phyloP scores from a whole-genome alignment of 2,113 vertebrate species.

The Daboia siamensis region DNA sequence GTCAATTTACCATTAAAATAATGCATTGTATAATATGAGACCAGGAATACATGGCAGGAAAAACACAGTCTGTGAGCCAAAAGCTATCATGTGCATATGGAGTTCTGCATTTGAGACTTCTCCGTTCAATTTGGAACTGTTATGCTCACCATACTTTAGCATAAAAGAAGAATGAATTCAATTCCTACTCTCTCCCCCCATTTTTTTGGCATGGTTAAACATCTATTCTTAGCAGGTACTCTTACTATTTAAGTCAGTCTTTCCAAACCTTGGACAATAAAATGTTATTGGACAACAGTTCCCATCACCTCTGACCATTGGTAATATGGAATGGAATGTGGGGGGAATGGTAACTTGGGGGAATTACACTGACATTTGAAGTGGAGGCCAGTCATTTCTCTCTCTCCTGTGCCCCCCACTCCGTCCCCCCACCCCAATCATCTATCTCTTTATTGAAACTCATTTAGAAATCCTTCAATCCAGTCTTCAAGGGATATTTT shows the following conservation, averaged over 20 bases:
- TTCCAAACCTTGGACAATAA: neutral
- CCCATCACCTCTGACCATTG: neutral
- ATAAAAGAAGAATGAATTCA: neutral
- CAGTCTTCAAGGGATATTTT: neutral
- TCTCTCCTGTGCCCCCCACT: neutral
- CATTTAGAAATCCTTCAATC: neutral
- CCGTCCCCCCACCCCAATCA: neutral
- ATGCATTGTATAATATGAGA: neutral
- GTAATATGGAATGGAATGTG: neutral
- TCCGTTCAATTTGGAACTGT: neutral
- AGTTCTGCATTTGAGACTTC: neutral
- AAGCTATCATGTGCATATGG: slow-evolving; percentile 23
- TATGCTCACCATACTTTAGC: neutral
- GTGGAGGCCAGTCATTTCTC: neutral
- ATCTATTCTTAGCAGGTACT: neutral
- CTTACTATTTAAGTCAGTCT: neutral
- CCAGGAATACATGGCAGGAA: neutral
- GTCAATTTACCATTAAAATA: neutral
- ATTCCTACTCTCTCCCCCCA: neutral
- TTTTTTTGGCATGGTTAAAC: neutral
- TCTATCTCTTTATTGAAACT: neutral
- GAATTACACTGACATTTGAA: neutral
- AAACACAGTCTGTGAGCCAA: slow-evolving; percentile 4
- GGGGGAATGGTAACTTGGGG: neutral
- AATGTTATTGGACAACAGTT: neutral